phyloP scores from a whole-genome alignment of 1,140 invertebrate genomes.

The Wasmannia auropunctata region DNA sequence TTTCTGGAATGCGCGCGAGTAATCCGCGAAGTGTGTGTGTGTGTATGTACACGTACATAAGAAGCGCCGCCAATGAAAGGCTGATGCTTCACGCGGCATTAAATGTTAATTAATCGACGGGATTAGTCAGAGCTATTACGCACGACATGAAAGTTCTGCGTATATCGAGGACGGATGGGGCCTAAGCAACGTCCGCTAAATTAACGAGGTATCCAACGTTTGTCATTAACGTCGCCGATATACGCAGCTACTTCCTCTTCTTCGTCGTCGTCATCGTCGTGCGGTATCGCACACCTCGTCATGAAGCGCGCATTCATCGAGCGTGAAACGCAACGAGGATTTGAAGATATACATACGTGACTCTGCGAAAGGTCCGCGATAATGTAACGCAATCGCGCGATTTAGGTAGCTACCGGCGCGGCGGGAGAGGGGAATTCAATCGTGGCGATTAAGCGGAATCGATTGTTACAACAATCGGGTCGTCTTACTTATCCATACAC shows the following conservation, averaged over 20 bases:
- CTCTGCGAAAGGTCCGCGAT: not conserved
- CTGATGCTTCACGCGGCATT: not conserved
- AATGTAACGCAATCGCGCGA: not conserved
- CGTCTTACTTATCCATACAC: not conserved
- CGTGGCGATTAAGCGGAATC: not conserved
- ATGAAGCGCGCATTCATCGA: not conserved
- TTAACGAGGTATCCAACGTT: not conserved
- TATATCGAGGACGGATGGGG: not conserved
- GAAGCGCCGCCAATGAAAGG: not conserved
- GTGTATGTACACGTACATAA: too few species aligned
- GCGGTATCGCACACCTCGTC: not conserved
- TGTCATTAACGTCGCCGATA: not conserved
- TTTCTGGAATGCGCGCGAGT: not conserved
- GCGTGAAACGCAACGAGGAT: not conserved
- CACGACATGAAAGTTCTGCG: not conserved
- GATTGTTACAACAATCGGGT: not conserved
- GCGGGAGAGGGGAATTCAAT: not conserved
- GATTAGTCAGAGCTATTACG: not conserved
- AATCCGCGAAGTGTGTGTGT: not conserved
- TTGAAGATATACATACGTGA: not conserved
- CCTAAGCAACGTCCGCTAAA: not conserved
- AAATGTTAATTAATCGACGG: constrained; percentile 16
- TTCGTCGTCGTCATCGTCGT: not conserved
- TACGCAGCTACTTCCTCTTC: not conserved
- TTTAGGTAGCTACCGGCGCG: not conserved